A percentile compares a stretch with the other conserved stretches of the same genome.
Conservation (phyloP, 2,113 vertebrate genomes). For the Hucho hucho region DNA sequence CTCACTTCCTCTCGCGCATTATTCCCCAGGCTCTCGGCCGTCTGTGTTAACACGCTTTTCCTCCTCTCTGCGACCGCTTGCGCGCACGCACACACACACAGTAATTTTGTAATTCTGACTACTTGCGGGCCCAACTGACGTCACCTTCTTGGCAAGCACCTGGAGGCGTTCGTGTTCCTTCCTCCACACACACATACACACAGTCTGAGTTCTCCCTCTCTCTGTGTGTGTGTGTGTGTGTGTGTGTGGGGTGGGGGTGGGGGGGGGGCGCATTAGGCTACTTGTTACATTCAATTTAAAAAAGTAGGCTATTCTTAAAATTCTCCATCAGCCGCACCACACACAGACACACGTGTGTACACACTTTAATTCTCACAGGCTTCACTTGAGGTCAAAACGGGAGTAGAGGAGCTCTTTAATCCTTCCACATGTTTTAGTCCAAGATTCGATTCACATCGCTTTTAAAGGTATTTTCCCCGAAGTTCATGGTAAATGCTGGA, state of each 20-base stretch:
- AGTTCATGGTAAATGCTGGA: too few species aligned
- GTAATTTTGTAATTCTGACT: slow-evolving; percentile 62
- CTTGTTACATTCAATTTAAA: too few species aligned
- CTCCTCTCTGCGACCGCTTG: slow-evolving; percentile 75
- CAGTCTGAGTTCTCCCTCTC: neutral
- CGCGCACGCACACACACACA: slow-evolving; percentile 47
- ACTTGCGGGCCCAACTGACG: slow-evolving; percentile 71
- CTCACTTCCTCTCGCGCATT: slow-evolving; percentile 98
- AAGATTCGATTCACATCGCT: too few species aligned
- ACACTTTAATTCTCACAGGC: neutral
- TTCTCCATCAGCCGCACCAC: too few species aligned
- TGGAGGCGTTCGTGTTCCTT: slow-evolving; percentile 81
- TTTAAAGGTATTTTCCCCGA: too few species aligned
- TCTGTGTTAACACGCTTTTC: slow-evolving; percentile 96
- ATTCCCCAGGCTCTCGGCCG: slow-evolving; percentile 93
- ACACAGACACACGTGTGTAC: neutral
- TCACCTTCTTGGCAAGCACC: slow-evolving; percentile 82
- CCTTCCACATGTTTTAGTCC: too few species aligned
- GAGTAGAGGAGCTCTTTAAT: too few species aligned
- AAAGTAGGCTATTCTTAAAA: too few species aligned
- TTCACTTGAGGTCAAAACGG: too few species aligned
- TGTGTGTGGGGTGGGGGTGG: too few species aligned
- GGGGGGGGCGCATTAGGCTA: too few species aligned
- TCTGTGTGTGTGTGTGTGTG: too few species aligned
- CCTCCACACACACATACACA: slow-evolving; percentile 34